Evolutionary conservation across 2,888 invertebrate genomes (phyloP).

Genomic region (Tetragnatha montana): DNA sequence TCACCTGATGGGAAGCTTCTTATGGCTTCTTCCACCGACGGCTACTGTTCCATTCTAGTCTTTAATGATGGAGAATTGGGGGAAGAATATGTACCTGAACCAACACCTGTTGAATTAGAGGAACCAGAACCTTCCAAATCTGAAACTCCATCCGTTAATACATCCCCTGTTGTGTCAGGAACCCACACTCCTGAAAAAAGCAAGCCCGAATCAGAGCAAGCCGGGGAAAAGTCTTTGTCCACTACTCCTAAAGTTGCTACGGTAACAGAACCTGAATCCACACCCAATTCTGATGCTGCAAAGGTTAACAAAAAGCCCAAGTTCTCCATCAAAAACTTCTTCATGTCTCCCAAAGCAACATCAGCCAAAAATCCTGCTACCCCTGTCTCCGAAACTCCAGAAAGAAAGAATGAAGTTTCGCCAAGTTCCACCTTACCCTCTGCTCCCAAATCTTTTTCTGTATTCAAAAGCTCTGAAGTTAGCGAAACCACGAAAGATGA

Average conservation of each 20-base stretch:
- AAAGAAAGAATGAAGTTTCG: background rate
- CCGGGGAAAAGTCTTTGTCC: background rate
- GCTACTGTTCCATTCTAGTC: slow-evolving; percentile 89
- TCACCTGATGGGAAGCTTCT: slow-evolving; percentile 86
- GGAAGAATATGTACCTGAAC: slow-evolving; percentile 72
- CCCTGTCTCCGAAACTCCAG: background rate
- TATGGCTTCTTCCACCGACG: slow-evolving; percentile 90
- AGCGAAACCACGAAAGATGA: slow-evolving; percentile 4
- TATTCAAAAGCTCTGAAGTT: background rate
- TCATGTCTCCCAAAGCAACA: slow-evolving; percentile 44
- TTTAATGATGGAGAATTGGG: slow-evolving; percentile 87
- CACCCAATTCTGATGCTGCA: slow-evolving; percentile 3
- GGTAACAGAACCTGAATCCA: background rate
- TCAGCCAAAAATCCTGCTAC: background rate
- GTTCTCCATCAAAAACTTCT: slow-evolving; percentile 54
- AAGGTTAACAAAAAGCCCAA: slow-evolving; percentile 44
- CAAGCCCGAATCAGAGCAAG: background rate
- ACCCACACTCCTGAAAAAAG: background rate
- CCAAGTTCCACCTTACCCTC: too few species aligned
- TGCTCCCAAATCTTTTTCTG: background rate
- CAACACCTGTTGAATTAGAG: background rate
- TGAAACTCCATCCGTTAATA: background rate
- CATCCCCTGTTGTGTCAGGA: background rate
- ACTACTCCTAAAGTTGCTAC: background rate
- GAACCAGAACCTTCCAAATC: background rate